These are phyloP conservation scores for Crotophaga sulcirostris DNA, from an alignment of 2,113 vertebrate species.

Conservation along the genomic window DNA sequence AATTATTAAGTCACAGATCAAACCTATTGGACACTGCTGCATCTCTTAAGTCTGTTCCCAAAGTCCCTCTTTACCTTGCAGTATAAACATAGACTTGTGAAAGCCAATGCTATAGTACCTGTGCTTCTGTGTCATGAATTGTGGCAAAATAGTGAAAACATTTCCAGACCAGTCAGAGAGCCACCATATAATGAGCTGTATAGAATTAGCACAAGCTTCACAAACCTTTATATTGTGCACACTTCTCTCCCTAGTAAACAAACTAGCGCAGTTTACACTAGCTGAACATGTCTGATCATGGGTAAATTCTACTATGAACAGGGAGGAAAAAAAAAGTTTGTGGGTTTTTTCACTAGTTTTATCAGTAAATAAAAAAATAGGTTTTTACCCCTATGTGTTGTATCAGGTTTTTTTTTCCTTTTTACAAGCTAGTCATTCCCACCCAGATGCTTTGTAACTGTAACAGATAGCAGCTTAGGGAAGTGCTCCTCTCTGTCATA, in stretches of 20 bases:
- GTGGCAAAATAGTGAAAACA: not conserved
- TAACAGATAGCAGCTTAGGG: not conserved
- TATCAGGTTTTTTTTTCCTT: not conserved
- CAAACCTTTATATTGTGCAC: not conserved
- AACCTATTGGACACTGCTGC: not conserved
- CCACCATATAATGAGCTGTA: not conserved
- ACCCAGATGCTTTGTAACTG: not conserved
- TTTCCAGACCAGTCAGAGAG: not conserved
- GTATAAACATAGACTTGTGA: not conserved
- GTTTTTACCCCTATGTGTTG: not conserved
- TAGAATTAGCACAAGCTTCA: not conserved
- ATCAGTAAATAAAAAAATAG: not conserved
- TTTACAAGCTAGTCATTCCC: not conserved
- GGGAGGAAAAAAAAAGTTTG: not conserved
- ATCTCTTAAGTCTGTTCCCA: not conserved
- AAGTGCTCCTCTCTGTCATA: not conserved
- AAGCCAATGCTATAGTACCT: not conserved
- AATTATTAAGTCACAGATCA: not conserved
- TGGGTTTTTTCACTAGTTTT: not conserved
- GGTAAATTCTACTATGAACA: not conserved
- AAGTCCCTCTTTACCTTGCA: not conserved
- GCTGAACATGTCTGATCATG: not conserved
- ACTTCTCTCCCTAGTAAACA: rapidly evolving
- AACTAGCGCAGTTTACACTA: not conserved
- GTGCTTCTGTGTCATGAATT: not conserved